Evolutionary conservation across 2,797 vertebrate species (phyloP).

Genomic region (Cichlasoma orientale): DNA sequence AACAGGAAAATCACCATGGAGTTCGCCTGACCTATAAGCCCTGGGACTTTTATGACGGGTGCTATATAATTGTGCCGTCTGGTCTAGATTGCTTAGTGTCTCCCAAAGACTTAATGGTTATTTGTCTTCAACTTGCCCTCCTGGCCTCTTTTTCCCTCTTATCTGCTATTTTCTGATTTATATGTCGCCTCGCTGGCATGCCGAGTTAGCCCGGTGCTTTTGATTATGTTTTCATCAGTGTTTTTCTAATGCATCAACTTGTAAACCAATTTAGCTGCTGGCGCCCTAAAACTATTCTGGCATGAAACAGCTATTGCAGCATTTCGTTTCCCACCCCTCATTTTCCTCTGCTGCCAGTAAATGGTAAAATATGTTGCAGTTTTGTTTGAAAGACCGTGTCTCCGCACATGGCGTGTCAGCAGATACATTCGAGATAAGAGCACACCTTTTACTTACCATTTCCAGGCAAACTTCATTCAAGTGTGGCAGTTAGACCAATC

Average conservation of each 20-base stretch:
- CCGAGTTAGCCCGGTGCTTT: conserved; percentile 64
- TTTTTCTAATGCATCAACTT: conserved; percentile 78
- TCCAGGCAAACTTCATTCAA: conserved; percentile 26
- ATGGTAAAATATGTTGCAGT: conserved; percentile 79
- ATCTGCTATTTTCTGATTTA: conserved; percentile 64
- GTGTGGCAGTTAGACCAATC: conserved; percentile 25
- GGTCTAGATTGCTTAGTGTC: conserved; percentile 61
- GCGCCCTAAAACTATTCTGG: conserved; percentile 80
- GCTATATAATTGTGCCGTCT: conserved; percentile 61
- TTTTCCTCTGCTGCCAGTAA: conserved; percentile 70
- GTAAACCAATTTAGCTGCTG: conserved; percentile 79
- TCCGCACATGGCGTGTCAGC: conserved; percentile 63
- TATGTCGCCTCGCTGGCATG: conserved; percentile 57
- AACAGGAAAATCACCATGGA: conserved; percentile 43
- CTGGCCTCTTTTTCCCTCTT: conserved; percentile 36
- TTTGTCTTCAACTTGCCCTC: conserved; percentile 55
- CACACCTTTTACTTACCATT: conserved; percentile 56
- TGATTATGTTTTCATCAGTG: conserved; percentile 79
- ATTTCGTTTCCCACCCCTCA: conserved; percentile 52
- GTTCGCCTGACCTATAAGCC: conserved; percentile 44
- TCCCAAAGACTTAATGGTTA: conserved; percentile 52
- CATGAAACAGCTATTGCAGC: conserved; percentile 75
- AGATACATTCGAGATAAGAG: conserved; percentile 74
- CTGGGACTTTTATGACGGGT: conserved; percentile 52
- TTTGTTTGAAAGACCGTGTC: conserved; percentile 74